Evolutionary conservation across 2,113 vertebrate genomes (phyloP).

Genomic region (Syngnathus floridae): DNA sequence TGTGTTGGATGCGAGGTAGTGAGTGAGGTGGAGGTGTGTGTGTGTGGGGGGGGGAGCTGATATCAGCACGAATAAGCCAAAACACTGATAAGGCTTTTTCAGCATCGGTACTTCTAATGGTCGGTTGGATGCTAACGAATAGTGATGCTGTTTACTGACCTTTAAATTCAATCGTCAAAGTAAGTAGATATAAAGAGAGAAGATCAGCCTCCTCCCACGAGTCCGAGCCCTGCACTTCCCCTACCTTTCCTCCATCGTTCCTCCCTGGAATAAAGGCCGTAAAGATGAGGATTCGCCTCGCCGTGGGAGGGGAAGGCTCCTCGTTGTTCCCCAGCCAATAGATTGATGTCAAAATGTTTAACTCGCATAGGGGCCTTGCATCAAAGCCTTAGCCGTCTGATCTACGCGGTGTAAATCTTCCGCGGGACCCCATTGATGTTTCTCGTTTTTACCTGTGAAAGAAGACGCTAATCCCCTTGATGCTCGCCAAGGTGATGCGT

Average conservation of each 20-base stretch:
- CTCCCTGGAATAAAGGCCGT: slow-evolving; percentile 36
- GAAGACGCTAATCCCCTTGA: slow-evolving; percentile 49
- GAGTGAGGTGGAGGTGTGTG: not conserved
- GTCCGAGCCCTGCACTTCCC: slow-evolving; percentile 28
- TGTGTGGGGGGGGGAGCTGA: slow-evolving; percentile 32
- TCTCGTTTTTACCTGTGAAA: slow-evolving; percentile 49
- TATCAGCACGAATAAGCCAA: slow-evolving; percentile 56
- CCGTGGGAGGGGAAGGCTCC: slow-evolving; percentile 42
- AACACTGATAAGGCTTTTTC: slow-evolving; percentile 59
- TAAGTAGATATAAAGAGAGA: too few relatives aligned
- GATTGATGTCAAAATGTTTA: slow-evolving; percentile 55
- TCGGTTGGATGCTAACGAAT: slow-evolving; percentile 41
- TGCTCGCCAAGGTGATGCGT: slow-evolving; percentile 42
- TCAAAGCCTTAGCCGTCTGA: slow-evolving; percentile 25
- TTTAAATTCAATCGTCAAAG: slow-evolving; percentile 9
- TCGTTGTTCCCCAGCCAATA: slow-evolving; percentile 31
- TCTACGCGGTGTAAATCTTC: slow-evolving; percentile 37
- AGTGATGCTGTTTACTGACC: slow-evolving; percentile 24
- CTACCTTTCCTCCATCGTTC: slow-evolving; percentile 41
- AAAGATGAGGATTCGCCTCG: slow-evolving; percentile 26
- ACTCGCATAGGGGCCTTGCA: slow-evolving; percentile 37
- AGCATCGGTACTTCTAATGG: slow-evolving; percentile 40
- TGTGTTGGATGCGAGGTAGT: slow-evolving; percentile 5
- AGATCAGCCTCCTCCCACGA: slow-evolving; percentile 34
- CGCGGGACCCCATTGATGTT: slow-evolving; percentile 42